Percentiles rank a stretch among this genome's conserved stretches.
Conservation (phyloP, 2,888 invertebrate species). For the Cepaea hortensis region DNA sequence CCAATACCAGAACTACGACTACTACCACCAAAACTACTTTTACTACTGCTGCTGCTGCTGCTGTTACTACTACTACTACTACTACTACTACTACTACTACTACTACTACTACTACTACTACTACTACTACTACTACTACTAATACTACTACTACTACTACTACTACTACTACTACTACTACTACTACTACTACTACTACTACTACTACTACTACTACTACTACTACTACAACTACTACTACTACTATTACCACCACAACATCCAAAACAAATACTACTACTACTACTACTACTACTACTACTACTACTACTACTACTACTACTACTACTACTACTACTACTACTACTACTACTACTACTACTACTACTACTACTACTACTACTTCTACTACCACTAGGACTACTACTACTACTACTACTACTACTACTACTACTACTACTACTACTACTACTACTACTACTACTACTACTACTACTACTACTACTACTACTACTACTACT, state of each 20-base stretch:
- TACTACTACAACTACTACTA: constrained; percentile 33
- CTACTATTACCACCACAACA: background rate
- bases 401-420: background rate
- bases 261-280: too few relatives aligned
- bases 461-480: too few relatives aligned
- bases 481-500: too few relatives aligned
- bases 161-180: constrained; percentile 39
- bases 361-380: constrained; percentile 40
- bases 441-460: too few relatives aligned
- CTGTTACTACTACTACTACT: constrained; percentile 39
- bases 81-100: background rate
- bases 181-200: constrained; percentile 38
- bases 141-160: constrained; percentile 39
- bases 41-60: constrained; percentile 13
- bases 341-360: constrained; percentile 39
- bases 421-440: too few relatives aligned
- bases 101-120: constrained; percentile 28
- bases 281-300: constrained; percentile 19
- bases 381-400: background rate
- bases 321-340: constrained; percentile 40
- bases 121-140: constrained; percentile 40
- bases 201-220: constrained; percentile 32
- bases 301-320: constrained; percentile 40
- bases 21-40: constrained; percentile 6
- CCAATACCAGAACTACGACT: constrained; percentile 39